phyloP scores from a whole-genome alignment of 2,888 invertebrate genomes.

The Cecidostiba fungosa region DNA sequence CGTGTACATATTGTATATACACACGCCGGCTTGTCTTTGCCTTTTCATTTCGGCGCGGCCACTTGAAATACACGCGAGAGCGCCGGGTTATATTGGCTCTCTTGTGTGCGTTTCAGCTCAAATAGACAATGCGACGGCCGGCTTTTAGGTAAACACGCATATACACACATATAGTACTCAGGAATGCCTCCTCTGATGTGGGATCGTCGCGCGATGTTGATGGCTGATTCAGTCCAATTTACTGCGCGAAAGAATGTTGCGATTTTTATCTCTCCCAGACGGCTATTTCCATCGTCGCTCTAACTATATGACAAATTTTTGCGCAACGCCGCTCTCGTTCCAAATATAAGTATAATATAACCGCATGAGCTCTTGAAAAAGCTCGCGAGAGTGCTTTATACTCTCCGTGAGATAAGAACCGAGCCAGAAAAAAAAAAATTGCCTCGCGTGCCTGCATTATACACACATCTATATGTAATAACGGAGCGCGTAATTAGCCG shows the following conservation, averaged over 20 bases:
- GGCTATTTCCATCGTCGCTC: not conserved
- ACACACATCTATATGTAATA: not conserved
- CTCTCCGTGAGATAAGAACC: not conserved
- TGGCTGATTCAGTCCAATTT: not conserved
- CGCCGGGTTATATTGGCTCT: conserved; percentile 53
- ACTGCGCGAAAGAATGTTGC: not conserved
- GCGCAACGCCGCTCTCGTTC: not conserved
- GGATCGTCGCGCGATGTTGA: not conserved
- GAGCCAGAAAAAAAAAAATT: not conserved
- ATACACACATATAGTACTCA: not conserved
- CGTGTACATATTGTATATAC: not conserved
- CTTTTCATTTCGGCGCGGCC: conserved; percentile 17
- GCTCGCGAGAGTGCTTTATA: too few species aligned
- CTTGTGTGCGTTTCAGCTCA: conserved; percentile 12
- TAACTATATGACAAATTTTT: not conserved
- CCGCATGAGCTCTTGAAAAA: not conserved
- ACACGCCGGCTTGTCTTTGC: conserved; percentile 1
- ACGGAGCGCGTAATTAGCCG: conserved; percentile 5
- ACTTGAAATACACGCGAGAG: conserved; percentile 19
- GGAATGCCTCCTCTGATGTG: not conserved
- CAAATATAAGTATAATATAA: not conserved
- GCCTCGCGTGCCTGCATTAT: not conserved
- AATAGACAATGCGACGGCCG: conserved; percentile 45
- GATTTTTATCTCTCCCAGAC: not conserved
- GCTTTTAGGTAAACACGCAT: not conserved